phyloP scores from a whole-genome alignment of 2,797 vertebrate species.

The Halcyon smyrnensis region DNA sequence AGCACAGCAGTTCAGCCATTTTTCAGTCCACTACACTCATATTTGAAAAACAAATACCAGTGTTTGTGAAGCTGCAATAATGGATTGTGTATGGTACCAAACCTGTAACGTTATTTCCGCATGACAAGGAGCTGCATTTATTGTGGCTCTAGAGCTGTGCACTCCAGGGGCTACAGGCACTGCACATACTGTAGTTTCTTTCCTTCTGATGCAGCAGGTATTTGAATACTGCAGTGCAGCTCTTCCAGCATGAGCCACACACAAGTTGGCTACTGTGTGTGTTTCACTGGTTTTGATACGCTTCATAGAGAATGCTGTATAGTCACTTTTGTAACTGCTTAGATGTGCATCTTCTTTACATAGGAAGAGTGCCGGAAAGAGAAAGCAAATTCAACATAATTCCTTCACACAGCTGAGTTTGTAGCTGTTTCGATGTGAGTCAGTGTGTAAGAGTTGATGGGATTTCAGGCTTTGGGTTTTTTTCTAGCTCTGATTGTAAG shows the following conservation, averaged over 20 bases:
- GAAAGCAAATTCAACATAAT: neutral
- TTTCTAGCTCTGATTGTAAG: neutral
- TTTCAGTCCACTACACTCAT: neutral
- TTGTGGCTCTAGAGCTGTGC: neutral
- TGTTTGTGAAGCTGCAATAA: neutral
- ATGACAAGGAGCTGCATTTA: neutral
- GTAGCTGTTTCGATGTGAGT: neutral
- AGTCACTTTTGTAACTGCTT: neutral
- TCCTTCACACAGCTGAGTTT: neutral
- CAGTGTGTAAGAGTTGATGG: neutral
- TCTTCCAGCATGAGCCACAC: neutral
- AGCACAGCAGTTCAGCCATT: neutral
- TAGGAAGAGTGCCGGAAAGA: neutral
- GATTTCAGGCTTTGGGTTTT: neutral
- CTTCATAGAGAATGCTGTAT: neutral
- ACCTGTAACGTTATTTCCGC: neutral
- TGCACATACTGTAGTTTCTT: accelerated
- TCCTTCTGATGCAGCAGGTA: neutral
- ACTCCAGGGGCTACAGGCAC: neutral
- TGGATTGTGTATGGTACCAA: neutral
- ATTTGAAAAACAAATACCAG: neutral
- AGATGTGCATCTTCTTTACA: neutral
- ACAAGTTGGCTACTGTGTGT: neutral
- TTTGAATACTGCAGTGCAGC: neutral
- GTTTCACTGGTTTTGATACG: neutral